These are phyloP conservation scores for Passerina amoena DNA, from an alignment of 2,113 vertebrate genomes.

Conservation along the genomic window DNA sequence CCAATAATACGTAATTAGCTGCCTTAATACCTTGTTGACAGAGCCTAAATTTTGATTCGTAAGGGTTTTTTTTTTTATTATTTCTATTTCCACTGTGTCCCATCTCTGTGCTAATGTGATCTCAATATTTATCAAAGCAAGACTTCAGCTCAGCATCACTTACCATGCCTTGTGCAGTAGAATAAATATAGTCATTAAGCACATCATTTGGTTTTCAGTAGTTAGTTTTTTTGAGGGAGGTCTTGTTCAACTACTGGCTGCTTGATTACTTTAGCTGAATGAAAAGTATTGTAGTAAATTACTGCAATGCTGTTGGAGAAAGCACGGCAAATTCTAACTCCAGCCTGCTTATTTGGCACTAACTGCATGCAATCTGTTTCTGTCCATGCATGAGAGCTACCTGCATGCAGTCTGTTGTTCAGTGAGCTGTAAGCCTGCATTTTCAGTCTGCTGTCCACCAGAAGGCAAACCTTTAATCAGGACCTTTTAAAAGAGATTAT, in stretches of 20 bases:
- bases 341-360: constrained; percentile 34
- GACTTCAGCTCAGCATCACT: neutral
- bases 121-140: constrained; percentile 19
- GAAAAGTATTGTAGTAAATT: neutral
- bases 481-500: constrained; percentile 46
- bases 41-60: neutral
- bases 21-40: neutral
- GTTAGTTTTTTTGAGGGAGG: neutral
- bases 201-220: constrained; percentile 52
- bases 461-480: constrained; percentile 56
- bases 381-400: constrained; percentile 30
- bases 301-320: constrained; percentile 11
- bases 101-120: neutral
- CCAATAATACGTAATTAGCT: neutral
- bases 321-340: neutral
- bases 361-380: constrained; percentile 44
- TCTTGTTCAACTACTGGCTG: constrained; percentile 1
- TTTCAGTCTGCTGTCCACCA: constrained; percentile 33
- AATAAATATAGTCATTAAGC: neutral
- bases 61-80: neutral
- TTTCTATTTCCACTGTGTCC: neutral
- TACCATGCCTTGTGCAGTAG: neutral
- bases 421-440: neutral
- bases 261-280: constrained; percentile 31
- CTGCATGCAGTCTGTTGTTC: constrained; percentile 10